Evolutionary conservation across 2,888 invertebrate species (phyloP).

Genomic region (Caenorhabditis parvicauda): DNA sequence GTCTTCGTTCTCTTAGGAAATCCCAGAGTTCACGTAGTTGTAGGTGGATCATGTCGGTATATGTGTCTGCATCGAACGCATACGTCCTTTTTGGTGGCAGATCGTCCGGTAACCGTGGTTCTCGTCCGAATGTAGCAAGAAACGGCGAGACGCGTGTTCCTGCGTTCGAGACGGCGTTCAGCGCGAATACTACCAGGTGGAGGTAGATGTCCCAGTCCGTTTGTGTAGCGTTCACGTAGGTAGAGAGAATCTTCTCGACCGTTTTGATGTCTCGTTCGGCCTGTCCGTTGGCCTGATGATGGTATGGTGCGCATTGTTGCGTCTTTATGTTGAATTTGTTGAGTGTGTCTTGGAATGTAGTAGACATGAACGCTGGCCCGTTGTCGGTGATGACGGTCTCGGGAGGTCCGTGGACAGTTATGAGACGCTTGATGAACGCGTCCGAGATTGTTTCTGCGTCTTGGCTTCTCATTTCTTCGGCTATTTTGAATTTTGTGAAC

Average conservation of each 20-base stretch:
- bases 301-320: constrained; percentile 2
- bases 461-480: constrained; percentile 3
- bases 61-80: too few species aligned
- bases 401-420: constrained; percentile 9
- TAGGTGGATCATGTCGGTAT: too few species aligned
- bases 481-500: constrained; percentile 15
- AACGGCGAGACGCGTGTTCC: constrained; percentile 10
- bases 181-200: constrained; percentile 2
- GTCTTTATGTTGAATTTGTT: not conserved
- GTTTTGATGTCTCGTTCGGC: constrained; percentile 10
- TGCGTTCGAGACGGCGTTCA: constrained; percentile 1
- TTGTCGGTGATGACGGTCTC: constrained; percentile 13
- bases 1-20: too few species aligned
- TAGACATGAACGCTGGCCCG: constrained; percentile 12
- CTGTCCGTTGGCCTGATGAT: constrained; percentile 6
- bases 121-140: too few species aligned
- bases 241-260: constrained; percentile 5
- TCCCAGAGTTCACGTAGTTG: too few species aligned
- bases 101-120: too few species aligned
- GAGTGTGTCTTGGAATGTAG: constrained; percentile 1
- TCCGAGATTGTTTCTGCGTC: constrained; percentile 1
- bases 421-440: constrained; percentile 3
- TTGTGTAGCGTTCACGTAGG: not conserved
- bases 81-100: too few species aligned
- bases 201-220: constrained; percentile 9